phyloP scores from a whole-genome alignment of 2,113 vertebrate species.

The Puffinus mauretanicus region DNA sequence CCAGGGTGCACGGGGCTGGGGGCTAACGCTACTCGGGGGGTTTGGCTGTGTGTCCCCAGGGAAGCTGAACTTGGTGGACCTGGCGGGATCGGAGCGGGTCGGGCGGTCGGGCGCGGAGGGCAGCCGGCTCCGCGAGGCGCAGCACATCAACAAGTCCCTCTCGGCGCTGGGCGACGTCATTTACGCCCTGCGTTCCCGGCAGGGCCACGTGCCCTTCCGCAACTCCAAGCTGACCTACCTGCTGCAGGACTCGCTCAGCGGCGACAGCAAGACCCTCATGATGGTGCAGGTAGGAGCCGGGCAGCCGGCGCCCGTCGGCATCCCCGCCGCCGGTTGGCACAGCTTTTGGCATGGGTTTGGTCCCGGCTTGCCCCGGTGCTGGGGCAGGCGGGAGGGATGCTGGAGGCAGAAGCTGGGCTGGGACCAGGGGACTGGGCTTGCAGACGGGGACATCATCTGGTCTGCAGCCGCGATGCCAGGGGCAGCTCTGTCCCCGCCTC shows the following conservation, averaged over 20 bases:
- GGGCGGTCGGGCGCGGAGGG: slow-evolving; percentile 91
- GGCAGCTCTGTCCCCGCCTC: not conserved
- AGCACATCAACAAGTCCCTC: slow-evolving; percentile 97
- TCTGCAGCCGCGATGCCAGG: rapidly evolving
- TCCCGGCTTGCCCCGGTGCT: too few relatives aligned
- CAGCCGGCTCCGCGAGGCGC: slow-evolving; percentile 88
- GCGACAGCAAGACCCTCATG: slow-evolving; percentile 97
- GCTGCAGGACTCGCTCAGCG: slow-evolving; percentile 92
- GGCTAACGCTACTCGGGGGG: rapidly evolving
- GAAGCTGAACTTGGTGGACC: slow-evolving; percentile 94
- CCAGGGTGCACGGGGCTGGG: rapidly evolving
- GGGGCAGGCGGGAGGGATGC: not conserved
- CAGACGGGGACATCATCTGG: not conserved
- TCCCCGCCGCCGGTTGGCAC: rapidly evolving
- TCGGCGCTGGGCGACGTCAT: slow-evolving; percentile 92
- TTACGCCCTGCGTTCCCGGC: slow-evolving; percentile 86
- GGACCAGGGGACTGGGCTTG: rapidly evolving
- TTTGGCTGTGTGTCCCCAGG: slow-evolving; percentile 65
- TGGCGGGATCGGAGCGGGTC: slow-evolving; percentile 93
- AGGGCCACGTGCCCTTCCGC: slow-evolving; percentile 92
- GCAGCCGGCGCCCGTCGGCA: rapidly evolving
- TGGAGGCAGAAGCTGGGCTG: not conserved
- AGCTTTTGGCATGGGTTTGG: not conserved
- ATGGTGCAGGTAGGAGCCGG: slow-evolving; percentile 88
- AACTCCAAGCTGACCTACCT: slow-evolving; percentile 99